Conservation (phyloP, 1,140 invertebrate species). For the Neodiprion virginianus region DNA sequence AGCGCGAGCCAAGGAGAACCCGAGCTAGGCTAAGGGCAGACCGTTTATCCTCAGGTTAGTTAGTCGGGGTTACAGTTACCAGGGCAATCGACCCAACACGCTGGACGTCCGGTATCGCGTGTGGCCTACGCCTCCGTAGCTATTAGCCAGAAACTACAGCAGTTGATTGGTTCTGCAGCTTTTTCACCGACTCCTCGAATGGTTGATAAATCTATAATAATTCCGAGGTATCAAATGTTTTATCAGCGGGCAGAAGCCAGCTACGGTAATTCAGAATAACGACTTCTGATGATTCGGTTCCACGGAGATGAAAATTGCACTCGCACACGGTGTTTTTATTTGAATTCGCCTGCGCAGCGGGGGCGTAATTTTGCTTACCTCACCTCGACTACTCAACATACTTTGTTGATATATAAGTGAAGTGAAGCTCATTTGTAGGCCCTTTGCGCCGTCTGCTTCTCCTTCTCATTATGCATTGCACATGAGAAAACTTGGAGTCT, state of each 20-base stretch:
- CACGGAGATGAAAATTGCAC: too few relatives aligned
- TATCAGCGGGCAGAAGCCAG: too few relatives aligned
- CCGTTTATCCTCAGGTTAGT: background rate
- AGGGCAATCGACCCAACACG: constrained; percentile 1
- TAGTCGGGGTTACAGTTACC: background rate
- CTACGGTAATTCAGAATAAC: too few relatives aligned
- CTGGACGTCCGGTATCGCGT: background rate
- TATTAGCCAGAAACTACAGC: background rate
- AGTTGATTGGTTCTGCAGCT: background rate
- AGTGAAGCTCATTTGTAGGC: constrained; percentile 58
- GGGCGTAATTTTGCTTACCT: background rate
- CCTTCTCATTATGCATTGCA: constrained; percentile 61
- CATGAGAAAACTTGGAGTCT: constrained; percentile 61
- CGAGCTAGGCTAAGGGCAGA: background rate
- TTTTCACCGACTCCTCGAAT: too few relatives aligned
- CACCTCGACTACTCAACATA: background rate
- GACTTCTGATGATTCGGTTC: too few relatives aligned
- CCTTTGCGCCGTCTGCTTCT: constrained; percentile 56
- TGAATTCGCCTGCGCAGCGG: background rate
- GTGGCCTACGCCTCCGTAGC: background rate
- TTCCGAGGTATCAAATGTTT: too few relatives aligned
- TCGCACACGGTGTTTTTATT: background rate
- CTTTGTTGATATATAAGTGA: constrained; percentile 3
- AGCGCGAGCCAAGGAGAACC: background rate
- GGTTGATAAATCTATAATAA: too few relatives aligned